Evolutionary conservation across 2,888 invertebrate species (phyloP).

Genomic region (Amiota minor): DNA sequence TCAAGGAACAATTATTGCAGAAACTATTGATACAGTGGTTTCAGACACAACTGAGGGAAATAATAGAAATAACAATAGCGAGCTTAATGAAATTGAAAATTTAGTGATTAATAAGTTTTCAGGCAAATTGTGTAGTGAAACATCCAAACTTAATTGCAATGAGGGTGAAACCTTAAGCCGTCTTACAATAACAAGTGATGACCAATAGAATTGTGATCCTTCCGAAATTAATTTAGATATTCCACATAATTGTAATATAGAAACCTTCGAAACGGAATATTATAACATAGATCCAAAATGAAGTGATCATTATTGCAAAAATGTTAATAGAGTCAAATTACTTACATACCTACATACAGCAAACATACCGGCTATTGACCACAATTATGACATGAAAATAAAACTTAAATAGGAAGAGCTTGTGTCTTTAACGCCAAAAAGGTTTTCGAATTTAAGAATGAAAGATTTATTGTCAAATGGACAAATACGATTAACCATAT

Average conservation of each 20-base stretch:
- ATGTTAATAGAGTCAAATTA: too few species aligned
- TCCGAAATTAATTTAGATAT: constrained; percentile 23
- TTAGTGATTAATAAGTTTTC: neutral
- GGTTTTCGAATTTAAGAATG: constrained; percentile 15
- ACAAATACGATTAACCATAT: constrained; percentile 28
- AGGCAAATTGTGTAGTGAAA: neutral
- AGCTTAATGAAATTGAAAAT: neutral
- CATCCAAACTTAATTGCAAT: constrained; percentile 35
- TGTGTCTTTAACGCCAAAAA: constrained; percentile 13
- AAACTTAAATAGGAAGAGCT: neutral
- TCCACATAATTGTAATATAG: neutral
- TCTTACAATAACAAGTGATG: neutral
- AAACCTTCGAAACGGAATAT: neutral
- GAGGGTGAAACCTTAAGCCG: neutral
- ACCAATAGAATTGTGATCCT: neutral
- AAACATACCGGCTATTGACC: constrained; percentile 1
- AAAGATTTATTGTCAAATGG: constrained; percentile 2
- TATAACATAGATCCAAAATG: neutral
- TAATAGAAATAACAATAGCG: neutral
- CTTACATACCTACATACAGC: neutral
- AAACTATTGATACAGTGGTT: neutral
- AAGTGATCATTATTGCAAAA: too few species aligned
- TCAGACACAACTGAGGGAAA: neutral
- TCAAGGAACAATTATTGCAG: neutral
- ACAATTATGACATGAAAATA: neutral